Evolutionary conservation across 37 sponge, comb jelly and placozoan genomes (phyloP), one percentile per base, ranked within the genome.

Genomic region (Chondrilla cf. caribensis): DNA sequence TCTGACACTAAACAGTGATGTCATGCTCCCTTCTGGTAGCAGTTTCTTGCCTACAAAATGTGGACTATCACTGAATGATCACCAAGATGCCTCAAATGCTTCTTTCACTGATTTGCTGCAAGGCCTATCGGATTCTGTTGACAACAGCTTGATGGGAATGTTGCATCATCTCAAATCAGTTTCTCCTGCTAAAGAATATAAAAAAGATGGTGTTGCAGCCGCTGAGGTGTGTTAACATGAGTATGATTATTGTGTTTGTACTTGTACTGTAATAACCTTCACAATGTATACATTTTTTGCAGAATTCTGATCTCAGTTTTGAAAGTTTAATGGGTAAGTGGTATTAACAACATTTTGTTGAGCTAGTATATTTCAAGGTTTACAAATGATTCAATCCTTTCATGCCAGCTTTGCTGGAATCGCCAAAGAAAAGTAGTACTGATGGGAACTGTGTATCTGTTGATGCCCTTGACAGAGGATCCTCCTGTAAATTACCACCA

Each of bases 241-340:
- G 3, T 28, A 28, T 59, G n/a, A n/a, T n/a, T n/a, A n/a, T n/a
- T n/a, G n/a, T n/a, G n/a, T n/a, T n/a, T n/a, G n/a, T n/a, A n/a
- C n/a, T n/a, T n/a, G n/a, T n/a, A n/a, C n/a, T n/a, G n/a, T n/a
- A n/a, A n/a, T n/a, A n/a, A n/a, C n/a, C n/a, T n/a, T n/a, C n/a
- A n/a, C n/a, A n/a, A n/a, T n/a, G n/a, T n/a, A n/a, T n/a, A n/a
- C n/a, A n/a, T n/a, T n/a, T 6, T n/a, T 28, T 62, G 7, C 29
- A 62, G 64, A 62, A 4, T n/a, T 28, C 76, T 25, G 76, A 73
- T 6, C 76, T 73, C 43, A 73, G 76, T 25, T 73, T 73, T 73
- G 76, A 73, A 73, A 73, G 44, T 42, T 39, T 73, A 15, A 73
- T 73, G 24, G 38, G 76, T 73, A 73, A 42, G 76, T 47, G 6